Evolutionary conservation across 2,113 vertebrate genomes (phyloP).

Genomic region (Hystrix cristata): DNA sequence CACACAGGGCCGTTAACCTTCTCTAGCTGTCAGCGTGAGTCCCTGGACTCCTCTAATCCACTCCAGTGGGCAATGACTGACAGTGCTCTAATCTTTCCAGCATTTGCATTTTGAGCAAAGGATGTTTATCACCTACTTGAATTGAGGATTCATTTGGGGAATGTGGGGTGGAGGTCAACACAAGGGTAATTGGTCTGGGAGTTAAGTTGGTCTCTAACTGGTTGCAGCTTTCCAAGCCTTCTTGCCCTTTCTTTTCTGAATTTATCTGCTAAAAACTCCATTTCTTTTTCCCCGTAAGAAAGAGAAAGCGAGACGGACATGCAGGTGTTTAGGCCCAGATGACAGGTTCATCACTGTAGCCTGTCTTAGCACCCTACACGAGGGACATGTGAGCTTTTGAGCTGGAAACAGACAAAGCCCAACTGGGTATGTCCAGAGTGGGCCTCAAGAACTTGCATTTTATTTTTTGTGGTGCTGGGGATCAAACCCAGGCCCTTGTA

Average conservation of each 20-base stretch:
- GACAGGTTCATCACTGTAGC: not conserved
- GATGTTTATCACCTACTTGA: not conserved
- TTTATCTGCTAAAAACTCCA: not conserved
- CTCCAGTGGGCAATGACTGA: not conserved
- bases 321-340: not conserved
- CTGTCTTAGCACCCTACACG: not conserved
- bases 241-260: not conserved
- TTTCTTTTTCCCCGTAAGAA: not conserved
- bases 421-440: not conserved
- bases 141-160: not conserved
- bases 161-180: not conserved
- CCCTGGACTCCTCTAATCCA: not conserved
- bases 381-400: not conserved
- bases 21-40: not conserved
- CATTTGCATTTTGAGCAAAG: constrained; percentile 28
- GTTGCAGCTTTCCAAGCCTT: not conserved
- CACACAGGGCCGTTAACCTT: not conserved
- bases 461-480: not conserved
- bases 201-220: not conserved
- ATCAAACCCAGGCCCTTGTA: not conserved
- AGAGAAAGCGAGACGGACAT: not conserved
- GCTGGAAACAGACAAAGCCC: not conserved
- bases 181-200: not conserved
- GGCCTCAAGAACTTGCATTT: not conserved
- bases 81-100: not conserved